Conservation (phyloP, 2,797 vertebrate species). For the Buceros bicornis region DNA sequence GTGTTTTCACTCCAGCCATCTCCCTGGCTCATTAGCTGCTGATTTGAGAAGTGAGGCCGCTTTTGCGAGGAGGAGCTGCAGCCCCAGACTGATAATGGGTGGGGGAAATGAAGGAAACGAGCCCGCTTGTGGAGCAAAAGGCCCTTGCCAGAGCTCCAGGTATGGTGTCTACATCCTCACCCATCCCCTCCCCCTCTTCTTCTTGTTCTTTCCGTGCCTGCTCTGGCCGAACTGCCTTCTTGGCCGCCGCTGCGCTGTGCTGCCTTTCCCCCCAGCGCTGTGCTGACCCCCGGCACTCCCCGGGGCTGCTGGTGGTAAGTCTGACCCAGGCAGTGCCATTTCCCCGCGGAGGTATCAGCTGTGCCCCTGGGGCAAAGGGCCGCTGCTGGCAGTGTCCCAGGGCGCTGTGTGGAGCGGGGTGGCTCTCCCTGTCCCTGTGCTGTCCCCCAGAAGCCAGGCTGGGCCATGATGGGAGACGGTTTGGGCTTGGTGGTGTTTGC, state of each 20-base stretch:
- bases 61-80: neutral
- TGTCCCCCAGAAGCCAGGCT: neutral
- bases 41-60: neutral
- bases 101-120: neutral
- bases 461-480: neutral
- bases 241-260: neutral
- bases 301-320: rapidly evolving
- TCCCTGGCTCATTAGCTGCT: conserved; percentile 25
- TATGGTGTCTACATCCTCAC: neutral
- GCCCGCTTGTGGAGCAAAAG: neutral
- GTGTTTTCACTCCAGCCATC: neutral
- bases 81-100: rapidly evolving
- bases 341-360: rapidly evolving
- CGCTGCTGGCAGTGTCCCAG: neutral
- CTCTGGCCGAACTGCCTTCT: neutral
- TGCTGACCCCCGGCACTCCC: neutral
- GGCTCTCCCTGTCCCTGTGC: neutral
- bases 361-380: neutral
- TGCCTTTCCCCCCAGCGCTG: rapidly evolving
- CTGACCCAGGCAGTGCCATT: rapidly evolving
- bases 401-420: rapidly evolving
- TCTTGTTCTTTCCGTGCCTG: neutral
- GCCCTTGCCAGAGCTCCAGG: neutral
- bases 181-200: neutral
- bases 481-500: neutral